Conservation (phyloP, 2,888 invertebrate genomes). For the Stenodema calcarata region DNA sequence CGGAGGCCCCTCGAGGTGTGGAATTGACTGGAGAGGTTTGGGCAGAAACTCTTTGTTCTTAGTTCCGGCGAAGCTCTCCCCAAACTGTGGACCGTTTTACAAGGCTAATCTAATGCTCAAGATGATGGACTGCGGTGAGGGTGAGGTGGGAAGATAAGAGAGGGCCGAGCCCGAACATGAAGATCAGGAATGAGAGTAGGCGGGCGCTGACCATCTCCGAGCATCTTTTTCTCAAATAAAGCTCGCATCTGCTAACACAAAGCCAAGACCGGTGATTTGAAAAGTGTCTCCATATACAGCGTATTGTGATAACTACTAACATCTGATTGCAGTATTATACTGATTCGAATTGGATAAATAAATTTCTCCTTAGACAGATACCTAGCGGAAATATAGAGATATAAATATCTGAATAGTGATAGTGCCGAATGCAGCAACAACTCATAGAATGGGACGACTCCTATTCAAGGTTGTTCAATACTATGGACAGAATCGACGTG, state of each 20-base stretch:
- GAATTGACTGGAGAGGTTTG: slow-evolving; percentile 24
- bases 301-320: too few relatives aligned
- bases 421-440: too few relatives aligned
- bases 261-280: too few relatives aligned
- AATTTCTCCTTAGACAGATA: too few relatives aligned
- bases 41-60: slow-evolving; percentile 30
- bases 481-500: too few relatives aligned
- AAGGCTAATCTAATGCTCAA: slow-evolving; percentile 25
- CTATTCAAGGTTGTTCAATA: too few relatives aligned
- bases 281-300: too few relatives aligned
- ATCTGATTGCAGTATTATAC: too few relatives aligned
- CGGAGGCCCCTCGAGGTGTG: slow-evolving; percentile 11
- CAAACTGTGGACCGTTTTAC: slow-evolving; percentile 31
- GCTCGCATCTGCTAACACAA: neutral
- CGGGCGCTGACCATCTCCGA: neutral
- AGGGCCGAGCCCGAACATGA: neutral
- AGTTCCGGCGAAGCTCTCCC: neutral
- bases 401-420: too few relatives aligned
- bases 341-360: too few relatives aligned
- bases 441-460: too few relatives aligned
- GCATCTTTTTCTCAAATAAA: neutral
- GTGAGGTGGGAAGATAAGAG: slow-evolving; percentile 13
- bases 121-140: slow-evolving; percentile 29
- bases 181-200: neutral
- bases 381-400: too few relatives aligned